These are phyloP conservation scores for Trichogramma evanescens DNA, from an alignment of 2,888 invertebrate genomes.

Conservation along the genomic window DNA sequence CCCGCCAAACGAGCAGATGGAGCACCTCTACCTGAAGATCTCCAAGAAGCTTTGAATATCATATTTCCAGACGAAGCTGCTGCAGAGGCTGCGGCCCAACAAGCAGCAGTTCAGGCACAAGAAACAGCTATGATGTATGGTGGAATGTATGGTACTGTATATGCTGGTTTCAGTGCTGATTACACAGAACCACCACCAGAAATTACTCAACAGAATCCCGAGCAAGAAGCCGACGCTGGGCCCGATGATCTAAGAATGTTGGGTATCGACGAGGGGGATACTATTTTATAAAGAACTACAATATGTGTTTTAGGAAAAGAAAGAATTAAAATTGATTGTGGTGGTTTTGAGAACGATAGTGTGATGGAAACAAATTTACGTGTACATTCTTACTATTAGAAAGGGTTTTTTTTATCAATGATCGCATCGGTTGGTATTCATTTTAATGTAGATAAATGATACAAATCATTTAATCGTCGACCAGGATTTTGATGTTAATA, in stretches of 20 bases:
- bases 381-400: too few relatives aligned
- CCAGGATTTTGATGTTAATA: too few relatives aligned
- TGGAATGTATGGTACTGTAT: conserved; percentile 40
- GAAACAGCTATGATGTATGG: conserved; percentile 41
- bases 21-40: conserved; percentile 56
- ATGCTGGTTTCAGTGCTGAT: conserved; percentile 40
- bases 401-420: too few relatives aligned
- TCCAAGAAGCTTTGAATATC: conserved; percentile 61
- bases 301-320: too few relatives aligned
- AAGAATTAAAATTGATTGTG: too few relatives aligned
- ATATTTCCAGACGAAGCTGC: conserved; percentile 56
- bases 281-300: conserved; percentile 36
- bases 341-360: too few relatives aligned
- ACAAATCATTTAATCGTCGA: too few relatives aligned
- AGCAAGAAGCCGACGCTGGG: conserved; percentile 48
- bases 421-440: too few relatives aligned
- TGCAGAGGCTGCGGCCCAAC: conserved; percentile 18
- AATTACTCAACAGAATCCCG: conserved; percentile 41
- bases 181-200: conserved; percentile 45
- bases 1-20: conserved; percentile 45
- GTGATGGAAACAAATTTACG: too few relatives aligned
- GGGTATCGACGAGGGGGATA: conserved; percentile 77
- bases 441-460: too few relatives aligned
- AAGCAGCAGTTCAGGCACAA: conserved; percentile 12
- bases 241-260: conserved; percentile 74